These are phyloP conservation scores for Drosophila baimaii DNA, from an alignment of 1,140 invertebrate species.

Conservation along the genomic window DNA sequence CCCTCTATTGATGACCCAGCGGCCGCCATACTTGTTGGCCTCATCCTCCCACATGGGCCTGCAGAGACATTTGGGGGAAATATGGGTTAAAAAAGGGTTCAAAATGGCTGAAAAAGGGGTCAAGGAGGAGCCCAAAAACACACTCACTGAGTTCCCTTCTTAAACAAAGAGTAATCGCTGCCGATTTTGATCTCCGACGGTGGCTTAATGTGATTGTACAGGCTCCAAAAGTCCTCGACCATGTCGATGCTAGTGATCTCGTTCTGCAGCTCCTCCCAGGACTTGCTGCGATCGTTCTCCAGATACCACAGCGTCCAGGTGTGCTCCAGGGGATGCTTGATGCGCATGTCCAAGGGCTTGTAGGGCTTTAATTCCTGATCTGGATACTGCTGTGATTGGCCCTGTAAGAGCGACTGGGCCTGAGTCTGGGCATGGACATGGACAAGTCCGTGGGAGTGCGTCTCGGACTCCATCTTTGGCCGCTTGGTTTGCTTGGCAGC, in stretches of 20 bases:
- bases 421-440: constrained; percentile 29
- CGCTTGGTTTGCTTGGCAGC: constrained; percentile 52
- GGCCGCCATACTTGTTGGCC: constrained; percentile 92
- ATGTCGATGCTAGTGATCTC: constrained; percentile 97
- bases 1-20: constrained; percentile 96
- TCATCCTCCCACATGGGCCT: constrained; percentile 99
- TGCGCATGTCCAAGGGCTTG: constrained; percentile 5
- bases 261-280: constrained; percentile 94
- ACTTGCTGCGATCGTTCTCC: constrained; percentile 94
- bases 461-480: constrained; percentile 49
- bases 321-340: constrained; percentile 97
- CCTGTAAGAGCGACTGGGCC: constrained; percentile 25
- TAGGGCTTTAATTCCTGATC: constrained; percentile 19
- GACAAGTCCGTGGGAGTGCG: constrained; percentile 34
- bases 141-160: constrained; percentile 92
- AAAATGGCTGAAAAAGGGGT: background rate
- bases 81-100: background rate
- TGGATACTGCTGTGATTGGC: constrained; percentile 15
- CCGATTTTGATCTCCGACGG: constrained; percentile 96
- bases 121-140: background rate
- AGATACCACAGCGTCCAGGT: constrained; percentile 99
- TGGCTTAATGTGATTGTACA: constrained; percentile 98
- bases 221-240: constrained; percentile 94
- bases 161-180: constrained; percentile 98
- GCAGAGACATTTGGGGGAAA: background rate